Evolutionary conservation across 2,888 invertebrate genomes (phyloP), one percentile per base, ranked within the genome.

Genomic region (Ornithoptera priamus): DNA sequence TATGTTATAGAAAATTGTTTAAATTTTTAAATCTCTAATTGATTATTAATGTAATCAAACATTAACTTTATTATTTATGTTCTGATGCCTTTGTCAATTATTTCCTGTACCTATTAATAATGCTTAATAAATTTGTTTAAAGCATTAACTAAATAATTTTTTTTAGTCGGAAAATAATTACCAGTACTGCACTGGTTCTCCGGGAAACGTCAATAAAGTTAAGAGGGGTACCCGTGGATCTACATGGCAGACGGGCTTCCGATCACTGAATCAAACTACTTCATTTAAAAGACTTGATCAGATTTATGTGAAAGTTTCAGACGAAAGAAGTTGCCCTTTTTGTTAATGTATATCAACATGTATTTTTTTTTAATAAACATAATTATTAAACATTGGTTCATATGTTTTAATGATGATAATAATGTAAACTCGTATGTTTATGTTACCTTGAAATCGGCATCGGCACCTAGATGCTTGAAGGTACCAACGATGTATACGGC

Each of bases 401-500:
- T 30, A 3, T 30, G 3, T 30, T 30, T 30, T 30, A 30, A 30
- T 30, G 3, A 30, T 30, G 30, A 30, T 30, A 46, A 5, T 12
- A 22, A 22, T 22, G 22, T 22, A 2, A 46, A 15, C 12, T 46
- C 10, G n/a, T 3, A 56, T 18, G 22, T 30, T 42, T 22, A 20
- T 39, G 6, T 63, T 67, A 95, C 95, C 94, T 96, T 96, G 85
- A 96, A 96, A 88, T 96, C 96, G 50, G 95, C 94, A 83, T 96
- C 95, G 42, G 93, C 93, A 50, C 94, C 93, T 81, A 94, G 93
- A 81, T 95, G 94, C 81, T 96, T 96, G 86, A 96, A 96, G 50
- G 95, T 95, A 72, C 97, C 97, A 67, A 96, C 95, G 78, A 97
- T 95, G 88, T 96, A 95, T 72, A 97, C 94, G n/a, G 96, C 95